These are phyloP conservation scores for Cichladusa arquata DNA, from an alignment of 2,113 vertebrate species.

Conservation along the genomic window DNA sequence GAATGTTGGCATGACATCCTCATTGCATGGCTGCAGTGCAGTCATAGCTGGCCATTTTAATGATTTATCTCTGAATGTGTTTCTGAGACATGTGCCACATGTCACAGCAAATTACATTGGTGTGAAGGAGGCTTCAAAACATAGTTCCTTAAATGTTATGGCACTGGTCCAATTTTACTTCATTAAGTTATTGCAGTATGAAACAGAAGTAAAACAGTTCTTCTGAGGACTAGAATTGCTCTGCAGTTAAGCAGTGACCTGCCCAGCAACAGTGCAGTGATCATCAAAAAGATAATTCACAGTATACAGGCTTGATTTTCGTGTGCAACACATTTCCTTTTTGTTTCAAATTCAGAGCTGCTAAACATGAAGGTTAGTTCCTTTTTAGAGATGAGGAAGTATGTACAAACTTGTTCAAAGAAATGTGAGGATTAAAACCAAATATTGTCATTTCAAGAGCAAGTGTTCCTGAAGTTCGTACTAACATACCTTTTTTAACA, in stretches of 20 bases:
- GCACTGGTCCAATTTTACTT: constrained; percentile 1
- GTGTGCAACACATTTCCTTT: background rate
- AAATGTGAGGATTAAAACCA: background rate
- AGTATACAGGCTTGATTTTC: background rate
- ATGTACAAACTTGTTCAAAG: background rate
- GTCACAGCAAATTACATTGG: constrained; percentile 34
- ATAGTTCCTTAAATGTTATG: background rate
- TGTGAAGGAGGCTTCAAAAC: constrained; percentile 43
- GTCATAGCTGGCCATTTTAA: background rate
- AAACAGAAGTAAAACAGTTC: background rate
- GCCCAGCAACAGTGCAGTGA: background rate
- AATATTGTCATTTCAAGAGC: background rate
- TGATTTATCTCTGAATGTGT: background rate
- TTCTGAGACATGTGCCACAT: background rate
- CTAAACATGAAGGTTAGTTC: background rate
- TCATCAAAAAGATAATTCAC: background rate
- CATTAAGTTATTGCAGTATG: background rate
- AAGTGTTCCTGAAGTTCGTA: background rate
- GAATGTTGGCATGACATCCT: background rate
- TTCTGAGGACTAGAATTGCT: background rate
- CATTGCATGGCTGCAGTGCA: background rate
- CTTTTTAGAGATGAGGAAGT: background rate
- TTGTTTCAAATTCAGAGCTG: background rate
- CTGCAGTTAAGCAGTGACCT: background rate
- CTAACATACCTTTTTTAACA: background rate